Evolutionary conservation across 2,797 vertebrate species (phyloP).

Genomic region (Amblyraja radiata): DNA sequence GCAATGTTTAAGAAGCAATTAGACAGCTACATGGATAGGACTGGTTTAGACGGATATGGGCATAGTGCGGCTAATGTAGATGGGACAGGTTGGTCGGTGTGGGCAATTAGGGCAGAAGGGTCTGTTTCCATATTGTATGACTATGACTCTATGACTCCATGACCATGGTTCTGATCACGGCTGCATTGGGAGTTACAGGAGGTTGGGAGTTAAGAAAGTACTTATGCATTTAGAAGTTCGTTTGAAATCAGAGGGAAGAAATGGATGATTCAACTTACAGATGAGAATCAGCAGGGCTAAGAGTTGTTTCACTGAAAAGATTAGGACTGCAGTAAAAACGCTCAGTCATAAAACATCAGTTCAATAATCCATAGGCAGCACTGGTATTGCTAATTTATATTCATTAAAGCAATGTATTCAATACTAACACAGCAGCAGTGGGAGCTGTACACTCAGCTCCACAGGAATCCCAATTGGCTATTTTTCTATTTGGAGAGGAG

Average conservation of each 20-base stretch:
- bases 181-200: too few species aligned
- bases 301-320: not conserved
- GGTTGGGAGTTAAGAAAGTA: not conserved
- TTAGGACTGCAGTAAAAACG: not conserved
- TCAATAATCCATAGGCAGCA: not conserved
- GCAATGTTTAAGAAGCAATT: too few species aligned
- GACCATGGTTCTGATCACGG: too few species aligned
- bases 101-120: too few species aligned
- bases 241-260: not conserved
- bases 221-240: not conserved
- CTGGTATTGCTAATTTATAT: constrained; percentile 12
- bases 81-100: too few species aligned
- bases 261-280: not conserved
- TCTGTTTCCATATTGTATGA: too few species aligned
- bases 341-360: not conserved
- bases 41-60: too few species aligned
- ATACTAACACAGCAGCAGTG: not conserved
- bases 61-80: too few species aligned
- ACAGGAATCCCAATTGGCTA: not conserved
- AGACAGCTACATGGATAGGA: too few species aligned
- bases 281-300: not conserved
- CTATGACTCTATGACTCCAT: too few species aligned
- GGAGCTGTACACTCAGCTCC: not conserved
- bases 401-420: not conserved
- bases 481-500: not conserved